phyloP scores from a whole-genome alignment of 2,888 invertebrate species.

The Dicycla oo region DNA sequence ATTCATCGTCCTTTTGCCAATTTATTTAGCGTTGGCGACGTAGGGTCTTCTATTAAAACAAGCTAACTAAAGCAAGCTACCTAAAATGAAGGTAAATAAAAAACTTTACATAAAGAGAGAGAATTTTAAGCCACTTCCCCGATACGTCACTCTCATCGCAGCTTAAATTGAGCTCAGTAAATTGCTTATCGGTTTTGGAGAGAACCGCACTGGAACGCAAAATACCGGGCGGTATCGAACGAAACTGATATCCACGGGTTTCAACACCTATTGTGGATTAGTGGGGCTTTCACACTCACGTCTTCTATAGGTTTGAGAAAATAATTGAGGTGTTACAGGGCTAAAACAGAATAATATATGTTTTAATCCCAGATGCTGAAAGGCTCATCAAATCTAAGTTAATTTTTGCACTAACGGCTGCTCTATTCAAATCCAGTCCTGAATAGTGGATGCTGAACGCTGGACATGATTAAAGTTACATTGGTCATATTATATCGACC shows the following conservation, averaged over 20 bases:
- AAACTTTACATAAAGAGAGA: constrained; percentile 8
- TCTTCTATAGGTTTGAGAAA: background rate
- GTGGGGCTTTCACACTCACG: background rate
- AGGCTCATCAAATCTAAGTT: background rate
- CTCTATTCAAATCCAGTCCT: background rate
- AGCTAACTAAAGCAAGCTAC: too few species aligned
- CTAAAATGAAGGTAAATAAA: constrained; percentile 7
- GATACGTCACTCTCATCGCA: constrained; percentile 26
- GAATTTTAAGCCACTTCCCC: constrained; percentile 15
- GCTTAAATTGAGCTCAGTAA: constrained; percentile 32
- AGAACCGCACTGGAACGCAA: constrained; percentile 6
- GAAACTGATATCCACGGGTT: constrained; percentile 7
- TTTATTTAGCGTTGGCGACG: background rate
- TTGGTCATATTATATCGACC: background rate
- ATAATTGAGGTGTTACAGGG: background rate
- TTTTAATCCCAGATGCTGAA: background rate
- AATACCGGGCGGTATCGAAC: constrained; percentile 9
- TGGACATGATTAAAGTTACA: too few species aligned
- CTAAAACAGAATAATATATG: background rate
- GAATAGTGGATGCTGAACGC: too few species aligned
- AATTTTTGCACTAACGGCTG: background rate
- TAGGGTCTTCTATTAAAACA: too few species aligned
- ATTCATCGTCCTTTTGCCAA: background rate
- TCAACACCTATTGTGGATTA: constrained; percentile 7
- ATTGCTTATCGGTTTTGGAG: constrained; percentile 46